These are phyloP conservation scores for Eupithecia centaureata DNA, from an alignment of 2,888 invertebrate species.

Conservation along the genomic window DNA sequence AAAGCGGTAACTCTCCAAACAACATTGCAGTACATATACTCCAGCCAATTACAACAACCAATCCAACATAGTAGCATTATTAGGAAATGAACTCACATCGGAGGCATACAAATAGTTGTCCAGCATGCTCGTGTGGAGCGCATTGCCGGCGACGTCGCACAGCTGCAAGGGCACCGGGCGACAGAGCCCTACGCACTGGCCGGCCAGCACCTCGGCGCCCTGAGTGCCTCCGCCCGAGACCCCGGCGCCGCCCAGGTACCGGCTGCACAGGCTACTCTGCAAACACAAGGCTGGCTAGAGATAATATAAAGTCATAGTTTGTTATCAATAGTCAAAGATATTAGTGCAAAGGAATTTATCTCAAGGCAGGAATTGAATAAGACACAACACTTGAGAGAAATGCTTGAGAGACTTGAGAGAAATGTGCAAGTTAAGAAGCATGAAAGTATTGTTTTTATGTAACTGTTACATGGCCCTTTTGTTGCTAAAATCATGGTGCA, in stretches of 20 bases:
- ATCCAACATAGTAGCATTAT: no score
- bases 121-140: constrained; percentile 90
- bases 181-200: constrained; percentile 71
- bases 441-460: background rate
- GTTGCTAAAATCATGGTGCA: background rate
- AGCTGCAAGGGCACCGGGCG: constrained; percentile 87
- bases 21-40: background rate
- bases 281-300: background rate
- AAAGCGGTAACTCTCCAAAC: background rate
- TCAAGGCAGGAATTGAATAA: background rate
- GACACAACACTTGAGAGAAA: no score
- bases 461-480: background rate
- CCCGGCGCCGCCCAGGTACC: constrained; percentile 68
- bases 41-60: no score
- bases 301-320: background rate
- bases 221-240: constrained; percentile 61
- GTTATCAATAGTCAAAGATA: background rate
- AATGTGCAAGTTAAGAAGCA: background rate
- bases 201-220: constrained; percentile 78
- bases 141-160: constrained; percentile 93
- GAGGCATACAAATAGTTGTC: constrained; percentile 88
- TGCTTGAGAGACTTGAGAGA: no score
- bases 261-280: constrained; percentile 73
- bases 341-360: background rate
- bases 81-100: constrained; percentile 81